Conservation (phyloP, 2,888 invertebrate species). For the Protonemura montana region DNA sequence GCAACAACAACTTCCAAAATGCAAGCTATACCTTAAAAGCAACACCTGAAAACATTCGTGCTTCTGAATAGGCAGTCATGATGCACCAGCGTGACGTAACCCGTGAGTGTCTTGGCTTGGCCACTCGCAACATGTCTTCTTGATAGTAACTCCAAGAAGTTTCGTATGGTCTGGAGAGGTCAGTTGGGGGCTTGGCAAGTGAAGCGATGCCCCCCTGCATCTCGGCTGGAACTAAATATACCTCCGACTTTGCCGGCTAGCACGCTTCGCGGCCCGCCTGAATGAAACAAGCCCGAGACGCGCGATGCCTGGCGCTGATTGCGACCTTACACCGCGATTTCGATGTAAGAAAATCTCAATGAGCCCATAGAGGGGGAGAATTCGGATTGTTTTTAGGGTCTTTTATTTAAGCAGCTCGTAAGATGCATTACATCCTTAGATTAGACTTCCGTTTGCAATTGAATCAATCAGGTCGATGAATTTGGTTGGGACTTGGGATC, state of each 20-base stretch:
- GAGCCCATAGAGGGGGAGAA: background rate
- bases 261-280: background rate
- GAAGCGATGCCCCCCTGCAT: conserved; percentile 17
- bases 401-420: background rate
- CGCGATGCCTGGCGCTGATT: background rate
- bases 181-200: conserved; percentile 7
- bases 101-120: too few species aligned
- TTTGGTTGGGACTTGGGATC: background rate
- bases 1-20: too few species aligned
- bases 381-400: background rate
- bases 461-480: background rate
- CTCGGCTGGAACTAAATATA: conserved; percentile 26
- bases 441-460: background rate
- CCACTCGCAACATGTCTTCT: too few species aligned
- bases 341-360: background rate
- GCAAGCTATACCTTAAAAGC: too few species aligned
- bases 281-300: conserved; percentile 14
- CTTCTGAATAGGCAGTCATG: too few species aligned
- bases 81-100: too few species aligned
- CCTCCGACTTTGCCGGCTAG: background rate
- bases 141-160: background rate
- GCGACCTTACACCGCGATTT: background rate
- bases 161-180: background rate
- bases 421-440: background rate
- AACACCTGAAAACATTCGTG: too few species aligned